These are phyloP conservation scores for Callimorpha dominula DNA, from an alignment of 2,888 invertebrate genomes.

Conservation along the genomic window DNA sequence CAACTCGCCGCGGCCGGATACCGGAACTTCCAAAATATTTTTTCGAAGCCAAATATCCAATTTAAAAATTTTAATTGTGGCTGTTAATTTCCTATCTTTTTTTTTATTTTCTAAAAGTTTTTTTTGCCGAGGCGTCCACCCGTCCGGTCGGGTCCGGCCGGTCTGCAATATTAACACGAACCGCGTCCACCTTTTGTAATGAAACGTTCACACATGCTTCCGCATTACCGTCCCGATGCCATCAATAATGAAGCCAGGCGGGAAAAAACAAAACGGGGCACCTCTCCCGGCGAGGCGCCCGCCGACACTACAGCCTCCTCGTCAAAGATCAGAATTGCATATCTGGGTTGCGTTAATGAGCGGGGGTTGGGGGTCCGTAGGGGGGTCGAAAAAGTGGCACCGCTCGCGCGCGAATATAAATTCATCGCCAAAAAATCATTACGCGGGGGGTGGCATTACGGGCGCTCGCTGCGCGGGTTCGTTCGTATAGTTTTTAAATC, in stretches of 20 bases:
- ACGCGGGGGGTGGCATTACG: slow-evolving; percentile 92
- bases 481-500: slow-evolving; percentile 86
- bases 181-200: slow-evolving; percentile 87
- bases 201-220: slow-evolving; percentile 87
- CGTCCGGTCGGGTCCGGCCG: slow-evolving; percentile 85
- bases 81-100: slow-evolving; percentile 60
- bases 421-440: slow-evolving; percentile 95
- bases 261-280: slow-evolving; percentile 86
- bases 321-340: slow-evolving; percentile 90
- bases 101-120: slow-evolving; percentile 66
- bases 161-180: slow-evolving; percentile 86
- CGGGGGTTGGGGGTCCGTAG: slow-evolving; percentile 77
- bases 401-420: slow-evolving; percentile 90
- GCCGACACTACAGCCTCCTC: slow-evolving; percentile 87
- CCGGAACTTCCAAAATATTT: slow-evolving; percentile 52
- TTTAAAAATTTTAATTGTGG: slow-evolving; percentile 63
- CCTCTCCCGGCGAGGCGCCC: slow-evolving; percentile 85
- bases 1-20: slow-evolving; percentile 54
- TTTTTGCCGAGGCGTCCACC: slow-evolving; percentile 80
- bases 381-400: slow-evolving; percentile 87
- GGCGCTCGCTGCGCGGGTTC: slow-evolving; percentile 84
- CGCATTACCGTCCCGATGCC: slow-evolving; percentile 87
- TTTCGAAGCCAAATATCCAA: slow-evolving; percentile 52
- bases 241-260: slow-evolving; percentile 88
- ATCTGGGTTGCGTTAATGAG: slow-evolving; percentile 89